Percentiles rank a stretch among this genome's conserved stretches.
phyloP scores from a whole-genome alignment of 2,797 vertebrate species.

The Synaphobranchus kaupii region DNA sequence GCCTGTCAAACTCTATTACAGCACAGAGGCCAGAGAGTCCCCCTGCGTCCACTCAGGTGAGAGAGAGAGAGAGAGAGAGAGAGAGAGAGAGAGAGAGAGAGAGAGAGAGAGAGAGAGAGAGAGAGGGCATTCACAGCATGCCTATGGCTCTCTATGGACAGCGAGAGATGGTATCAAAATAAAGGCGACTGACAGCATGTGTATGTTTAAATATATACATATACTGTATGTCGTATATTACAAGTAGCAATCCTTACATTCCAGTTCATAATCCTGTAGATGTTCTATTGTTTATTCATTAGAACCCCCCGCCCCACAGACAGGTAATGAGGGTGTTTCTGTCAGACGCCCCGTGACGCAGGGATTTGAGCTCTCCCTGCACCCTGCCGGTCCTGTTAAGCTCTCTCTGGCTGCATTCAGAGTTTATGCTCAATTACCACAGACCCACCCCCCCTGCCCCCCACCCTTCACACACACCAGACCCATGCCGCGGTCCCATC shows the following conservation, averaged over 20 bases:
- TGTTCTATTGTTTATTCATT: not conserved
- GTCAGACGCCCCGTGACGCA: not conserved
- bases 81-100: not conserved
- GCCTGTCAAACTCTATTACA: slow-evolving; percentile 9
- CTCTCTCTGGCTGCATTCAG: not conserved
- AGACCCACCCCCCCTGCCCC: not conserved
- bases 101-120: not conserved
- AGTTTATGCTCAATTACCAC: not conserved
- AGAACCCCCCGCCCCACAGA: not conserved
- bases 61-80: not conserved
- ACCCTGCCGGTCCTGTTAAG: not conserved
- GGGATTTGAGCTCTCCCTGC: not conserved
- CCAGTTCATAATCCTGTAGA: not conserved
- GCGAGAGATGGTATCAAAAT: not conserved
- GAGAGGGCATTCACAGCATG: not conserved
- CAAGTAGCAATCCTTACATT: not conserved
- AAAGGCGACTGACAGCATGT: not conserved
- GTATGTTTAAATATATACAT: not conserved
- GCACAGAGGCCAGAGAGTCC: not conserved
- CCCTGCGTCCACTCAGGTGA: not conserved
- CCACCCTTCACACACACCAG: not conserved
- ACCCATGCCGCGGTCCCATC: not conserved
- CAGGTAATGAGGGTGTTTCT: not conserved
- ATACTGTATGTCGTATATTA: not conserved
- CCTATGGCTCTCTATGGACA: not conserved